Evolutionary conservation across 2,888 invertebrate species (phyloP).

Genomic region (Isotomurus palustris): DNA sequence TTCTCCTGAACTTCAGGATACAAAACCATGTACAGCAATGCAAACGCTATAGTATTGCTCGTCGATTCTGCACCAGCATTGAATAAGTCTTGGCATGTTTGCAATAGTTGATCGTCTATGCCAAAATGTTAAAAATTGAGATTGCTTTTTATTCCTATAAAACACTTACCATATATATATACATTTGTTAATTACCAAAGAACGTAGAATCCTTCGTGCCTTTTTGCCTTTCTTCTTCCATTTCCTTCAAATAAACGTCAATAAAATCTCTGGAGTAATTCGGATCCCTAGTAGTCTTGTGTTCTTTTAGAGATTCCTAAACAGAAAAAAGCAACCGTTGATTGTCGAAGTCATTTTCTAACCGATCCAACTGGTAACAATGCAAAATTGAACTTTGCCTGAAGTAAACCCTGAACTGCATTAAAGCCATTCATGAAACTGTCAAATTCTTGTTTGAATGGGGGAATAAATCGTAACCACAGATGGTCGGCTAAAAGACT

Average conservation of each 20-base stretch:
- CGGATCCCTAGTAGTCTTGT: constrained; percentile 32
- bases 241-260: constrained; percentile 45
- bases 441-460: constrained; percentile 23
- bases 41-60: constrained; percentile 38
- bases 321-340: neutral
- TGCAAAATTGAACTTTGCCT: too few species aligned
- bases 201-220: constrained; percentile 27
- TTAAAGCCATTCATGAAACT: neutral
- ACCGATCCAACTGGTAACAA: neutral
- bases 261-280: constrained; percentile 40
- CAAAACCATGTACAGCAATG: constrained; percentile 32
- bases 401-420: constrained; percentile 11
- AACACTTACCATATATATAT: constrained; percentile 3
- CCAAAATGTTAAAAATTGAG: constrained; percentile 1
- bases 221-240: constrained; percentile 25
- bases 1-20: constrained; percentile 36
- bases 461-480: constrained; percentile 30
- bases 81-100: constrained; percentile 37
- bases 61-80: constrained; percentile 42
- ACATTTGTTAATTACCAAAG: constrained; percentile 23
- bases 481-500: constrained; percentile 26
- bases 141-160: neutral
- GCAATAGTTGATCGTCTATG: constrained; percentile 40
- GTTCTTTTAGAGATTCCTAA: constrained; percentile 40
- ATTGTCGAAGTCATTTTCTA: neutral